These are phyloP conservation scores for Acipenser transmontanus DNA, from an alignment of 2,797 vertebrate species.

Conservation along the genomic window DNA sequence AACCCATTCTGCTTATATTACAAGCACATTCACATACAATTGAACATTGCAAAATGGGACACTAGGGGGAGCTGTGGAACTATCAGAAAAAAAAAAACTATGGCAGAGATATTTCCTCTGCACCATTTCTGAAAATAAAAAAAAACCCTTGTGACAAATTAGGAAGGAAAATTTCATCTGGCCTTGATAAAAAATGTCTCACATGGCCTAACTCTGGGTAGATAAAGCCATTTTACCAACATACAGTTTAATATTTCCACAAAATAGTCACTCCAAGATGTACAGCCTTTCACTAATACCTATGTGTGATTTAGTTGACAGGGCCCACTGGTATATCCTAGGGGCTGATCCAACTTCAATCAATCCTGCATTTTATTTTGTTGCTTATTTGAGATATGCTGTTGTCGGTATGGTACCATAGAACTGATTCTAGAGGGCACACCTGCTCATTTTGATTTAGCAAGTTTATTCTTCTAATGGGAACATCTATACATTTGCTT, in stretches of 20 bases:
- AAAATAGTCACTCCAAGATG: slow-evolving; percentile 20
- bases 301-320: slow-evolving; percentile 34
- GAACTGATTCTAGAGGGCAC: no score
- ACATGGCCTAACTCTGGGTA: slow-evolving; percentile 18
- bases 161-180: slow-evolving; percentile 27
- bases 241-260: slow-evolving; percentile 22
- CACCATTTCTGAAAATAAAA: slow-evolving; percentile 23
- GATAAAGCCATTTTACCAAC: slow-evolving; percentile 15
- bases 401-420: no score
- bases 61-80: slow-evolving; percentile 65
- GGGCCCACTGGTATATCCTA: slow-evolving; percentile 20
- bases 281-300: slow-evolving; percentile 15
- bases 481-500: no score
- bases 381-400: no score
- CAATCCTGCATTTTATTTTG: no score
- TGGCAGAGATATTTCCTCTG: neutral
- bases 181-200: slow-evolving; percentile 24
- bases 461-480: no score
- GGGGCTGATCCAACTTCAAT: slow-evolving; percentile 19
- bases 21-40: no score
- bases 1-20: slow-evolving; percentile 25
- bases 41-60: slow-evolving; percentile 18
- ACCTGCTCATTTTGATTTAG: no score
- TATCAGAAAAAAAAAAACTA: slow-evolving; percentile 33
- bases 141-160: slow-evolving; percentile 21